These are phyloP conservation scores for Natator depressus DNA, from an alignment of 2,113 vertebrate species.

Conservation along the genomic window DNA sequence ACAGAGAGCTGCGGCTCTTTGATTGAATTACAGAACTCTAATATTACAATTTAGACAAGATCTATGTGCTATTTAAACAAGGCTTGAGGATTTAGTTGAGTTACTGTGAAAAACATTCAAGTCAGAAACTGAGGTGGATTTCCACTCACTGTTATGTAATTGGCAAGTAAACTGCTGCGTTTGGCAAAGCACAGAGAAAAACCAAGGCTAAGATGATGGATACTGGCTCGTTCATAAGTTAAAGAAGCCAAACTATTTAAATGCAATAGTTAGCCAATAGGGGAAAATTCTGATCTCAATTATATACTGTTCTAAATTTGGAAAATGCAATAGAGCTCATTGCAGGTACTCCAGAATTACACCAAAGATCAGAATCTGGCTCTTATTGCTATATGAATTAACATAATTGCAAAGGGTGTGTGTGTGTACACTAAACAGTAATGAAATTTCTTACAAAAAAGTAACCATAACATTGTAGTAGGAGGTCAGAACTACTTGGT, in stretches of 20 bases:
- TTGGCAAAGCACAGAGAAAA: background rate
- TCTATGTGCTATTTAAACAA: background rate
- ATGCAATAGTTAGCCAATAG: background rate
- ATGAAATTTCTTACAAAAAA: background rate
- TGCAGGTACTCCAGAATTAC: accelerated
- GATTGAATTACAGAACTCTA: background rate
- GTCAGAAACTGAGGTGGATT: background rate
- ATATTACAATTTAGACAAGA: background rate
- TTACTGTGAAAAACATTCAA: background rate
- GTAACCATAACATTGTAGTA: background rate
- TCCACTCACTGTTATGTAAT: background rate
- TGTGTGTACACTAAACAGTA: accelerated
- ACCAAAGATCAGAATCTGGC: accelerated
- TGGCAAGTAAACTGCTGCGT: background rate
- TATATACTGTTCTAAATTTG: accelerated
- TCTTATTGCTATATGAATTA: accelerated
- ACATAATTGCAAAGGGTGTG: accelerated
- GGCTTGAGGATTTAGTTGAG: background rate
- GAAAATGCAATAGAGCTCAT: accelerated
- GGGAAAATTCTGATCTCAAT: too few relatives aligned
- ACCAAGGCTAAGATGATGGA: accelerated
- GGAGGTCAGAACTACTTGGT: background rate
- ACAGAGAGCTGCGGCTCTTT: background rate
- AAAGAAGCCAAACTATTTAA: background rate
- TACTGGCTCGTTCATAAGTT: accelerated